A percentile compares a stretch with the other conserved stretches of the same genome.
Evolutionary conservation across 2,888 invertebrate genomes (phyloP).

Genomic region (Dasypogon diadema): DNA sequence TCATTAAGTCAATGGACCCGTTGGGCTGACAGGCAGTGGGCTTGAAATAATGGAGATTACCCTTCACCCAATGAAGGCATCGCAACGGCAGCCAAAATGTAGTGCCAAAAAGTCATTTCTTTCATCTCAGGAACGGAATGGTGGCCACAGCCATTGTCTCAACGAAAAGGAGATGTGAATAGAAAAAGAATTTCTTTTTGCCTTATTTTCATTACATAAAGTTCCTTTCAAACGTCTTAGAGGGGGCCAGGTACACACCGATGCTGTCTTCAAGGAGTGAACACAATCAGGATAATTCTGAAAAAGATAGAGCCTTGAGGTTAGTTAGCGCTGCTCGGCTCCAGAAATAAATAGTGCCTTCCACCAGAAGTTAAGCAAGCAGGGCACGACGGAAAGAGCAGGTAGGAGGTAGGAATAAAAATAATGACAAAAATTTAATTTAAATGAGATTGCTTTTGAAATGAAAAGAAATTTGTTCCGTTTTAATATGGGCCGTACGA

Average conservation of each 20-base stretch:
- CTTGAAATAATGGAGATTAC: background rate
- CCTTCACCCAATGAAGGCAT: background rate
- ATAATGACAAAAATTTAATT: background rate
- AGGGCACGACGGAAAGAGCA: background rate
- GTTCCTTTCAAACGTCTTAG: background rate
- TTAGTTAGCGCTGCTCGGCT: background rate
- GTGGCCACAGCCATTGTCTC: background rate
- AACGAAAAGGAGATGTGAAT: background rate
- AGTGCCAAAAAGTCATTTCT: no score
- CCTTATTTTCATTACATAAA: background rate
- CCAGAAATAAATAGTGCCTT: background rate
- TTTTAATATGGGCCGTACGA: background rate
- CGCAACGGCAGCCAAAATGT: no score
- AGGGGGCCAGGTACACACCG: background rate
- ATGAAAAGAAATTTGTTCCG: background rate
- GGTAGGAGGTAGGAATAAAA: background rate
- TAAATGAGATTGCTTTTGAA: background rate
- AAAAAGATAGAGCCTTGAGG: background rate
- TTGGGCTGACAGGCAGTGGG: background rate
- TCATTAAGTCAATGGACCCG: slow-evolving; percentile 50
- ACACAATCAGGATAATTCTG: background rate
- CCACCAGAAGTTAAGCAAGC: background rate
- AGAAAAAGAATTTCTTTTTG: no score
- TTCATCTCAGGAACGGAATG: background rate
- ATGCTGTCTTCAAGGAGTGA: background rate